Evolutionary conservation across 2,797 vertebrate genomes (phyloP).

Genomic region (Yasuhikotakia modesta): DNA sequence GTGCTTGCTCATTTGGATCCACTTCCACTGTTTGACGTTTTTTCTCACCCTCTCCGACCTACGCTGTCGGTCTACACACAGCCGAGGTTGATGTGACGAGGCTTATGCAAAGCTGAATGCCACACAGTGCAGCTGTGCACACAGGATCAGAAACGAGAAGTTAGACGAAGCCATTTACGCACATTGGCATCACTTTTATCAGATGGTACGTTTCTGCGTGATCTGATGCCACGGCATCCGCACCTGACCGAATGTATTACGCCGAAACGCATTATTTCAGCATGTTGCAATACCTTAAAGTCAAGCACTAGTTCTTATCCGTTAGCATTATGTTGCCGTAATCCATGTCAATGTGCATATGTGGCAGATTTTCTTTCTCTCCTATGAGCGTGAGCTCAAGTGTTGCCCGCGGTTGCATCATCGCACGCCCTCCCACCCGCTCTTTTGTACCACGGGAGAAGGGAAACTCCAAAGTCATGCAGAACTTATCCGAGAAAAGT

Average conservation of each 20-base stretch:
- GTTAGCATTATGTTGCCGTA: constrained; percentile 34
- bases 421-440: constrained; percentile 63
- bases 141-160: constrained; percentile 7
- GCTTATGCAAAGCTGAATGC: constrained; percentile 7
- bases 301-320: constrained; percentile 27
- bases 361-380: constrained; percentile 35
- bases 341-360: constrained; percentile 67
- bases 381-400: constrained; percentile 50
- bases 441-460: constrained; percentile 62
- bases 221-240: not conserved
- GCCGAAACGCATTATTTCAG: constrained; percentile 24
- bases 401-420: constrained; percentile 79
- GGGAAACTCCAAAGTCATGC: constrained; percentile 74
- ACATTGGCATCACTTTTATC: constrained; percentile 28
- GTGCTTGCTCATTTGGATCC: constrained; percentile 91
- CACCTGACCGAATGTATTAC: constrained; percentile 17
- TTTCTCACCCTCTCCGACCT: constrained; percentile 41
- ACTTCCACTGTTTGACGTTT: constrained; percentile 63
- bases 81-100: constrained; percentile 2
- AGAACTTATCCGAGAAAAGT: constrained; percentile 50
- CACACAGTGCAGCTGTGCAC: constrained; percentile 21
- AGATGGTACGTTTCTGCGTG: constrained; percentile 2
- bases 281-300: constrained; percentile 27
- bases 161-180: constrained; percentile 16
- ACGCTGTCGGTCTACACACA: constrained; percentile 6